Conservation (phyloP, 2,888 invertebrate species). For the Aleiodes leptofemur region DNA sequence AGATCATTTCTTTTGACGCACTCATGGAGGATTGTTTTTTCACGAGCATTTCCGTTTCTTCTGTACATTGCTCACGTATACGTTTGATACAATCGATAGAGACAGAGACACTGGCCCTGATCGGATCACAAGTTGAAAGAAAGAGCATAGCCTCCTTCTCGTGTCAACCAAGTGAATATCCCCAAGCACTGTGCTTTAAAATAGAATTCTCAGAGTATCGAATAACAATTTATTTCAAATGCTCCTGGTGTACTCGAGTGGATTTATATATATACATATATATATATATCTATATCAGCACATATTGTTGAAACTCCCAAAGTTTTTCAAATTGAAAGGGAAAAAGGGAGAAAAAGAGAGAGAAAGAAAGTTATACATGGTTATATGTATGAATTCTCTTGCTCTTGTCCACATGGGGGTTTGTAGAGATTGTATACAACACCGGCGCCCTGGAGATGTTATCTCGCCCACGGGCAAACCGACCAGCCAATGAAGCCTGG, state of each 20-base stretch:
- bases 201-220: constrained; percentile 74
- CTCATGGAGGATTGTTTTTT: constrained; percentile 14
- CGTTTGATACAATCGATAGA: constrained; percentile 27
- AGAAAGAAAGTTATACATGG: constrained; percentile 60
- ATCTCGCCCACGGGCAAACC: constrained; percentile 53
- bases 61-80: constrained; percentile 29
- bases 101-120: constrained; percentile 29
- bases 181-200: constrained; percentile 57
- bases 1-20: constrained; percentile 30
- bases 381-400: constrained; percentile 37
- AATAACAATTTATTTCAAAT: constrained; percentile 71
- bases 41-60: constrained; percentile 21
- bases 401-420: constrained; percentile 24
- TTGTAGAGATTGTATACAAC: constrained; percentile 33
- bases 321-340: constrained; percentile 48
- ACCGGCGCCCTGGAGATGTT: constrained; percentile 53
- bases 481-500: constrained; percentile 55
- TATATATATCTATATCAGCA: constrained; percentile 27
- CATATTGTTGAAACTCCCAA: constrained; percentile 15
- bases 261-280: constrained; percentile 41
- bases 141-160: constrained; percentile 3
- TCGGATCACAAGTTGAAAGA: constrained; percentile 30
- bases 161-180: constrained; percentile 29
- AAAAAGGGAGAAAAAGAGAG: constrained; percentile 20
- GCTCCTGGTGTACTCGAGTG: constrained; percentile 27